These are phyloP conservation scores for Ageneiosus marmoratus DNA, from an alignment of 2,113 vertebrate species.

Conservation along the genomic window DNA sequence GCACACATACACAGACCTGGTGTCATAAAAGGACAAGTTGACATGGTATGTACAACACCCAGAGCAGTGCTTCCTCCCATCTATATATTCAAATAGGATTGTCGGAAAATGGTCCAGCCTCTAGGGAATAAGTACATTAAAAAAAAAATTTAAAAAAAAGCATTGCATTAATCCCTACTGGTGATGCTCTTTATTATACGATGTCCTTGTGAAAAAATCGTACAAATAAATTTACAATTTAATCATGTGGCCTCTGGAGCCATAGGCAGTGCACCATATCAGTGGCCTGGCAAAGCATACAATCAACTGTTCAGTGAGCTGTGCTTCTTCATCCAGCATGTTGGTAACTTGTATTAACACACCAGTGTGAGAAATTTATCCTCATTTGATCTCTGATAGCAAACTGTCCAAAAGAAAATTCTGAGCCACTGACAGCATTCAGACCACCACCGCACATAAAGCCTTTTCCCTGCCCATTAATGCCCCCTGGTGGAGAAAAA, in stretches of 20 bases:
- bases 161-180: background rate
- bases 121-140: background rate
- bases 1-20: slow-evolving; percentile 11
- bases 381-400: background rate
- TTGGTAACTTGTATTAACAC: background rate
- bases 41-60: background rate
- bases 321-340: background rate
- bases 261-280: too few relatives aligned
- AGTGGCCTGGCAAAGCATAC: background rate
- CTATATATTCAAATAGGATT: background rate
- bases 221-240: background rate
- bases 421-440: background rate
- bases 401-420: background rate
- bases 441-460: background rate
- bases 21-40: background rate
- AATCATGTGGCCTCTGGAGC: background rate
- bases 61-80: background rate
- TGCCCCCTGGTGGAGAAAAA: slow-evolving; percentile 5
- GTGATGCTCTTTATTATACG: background rate
- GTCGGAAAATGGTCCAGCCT: background rate
- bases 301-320: background rate
- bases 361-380: background rate
- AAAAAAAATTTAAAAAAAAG: background rate
- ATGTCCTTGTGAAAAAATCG: background rate
- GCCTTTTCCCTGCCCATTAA: background rate